Evolutionary conservation across 2,888 invertebrate species (phyloP).

Genomic region (Andricus curvator): DNA sequence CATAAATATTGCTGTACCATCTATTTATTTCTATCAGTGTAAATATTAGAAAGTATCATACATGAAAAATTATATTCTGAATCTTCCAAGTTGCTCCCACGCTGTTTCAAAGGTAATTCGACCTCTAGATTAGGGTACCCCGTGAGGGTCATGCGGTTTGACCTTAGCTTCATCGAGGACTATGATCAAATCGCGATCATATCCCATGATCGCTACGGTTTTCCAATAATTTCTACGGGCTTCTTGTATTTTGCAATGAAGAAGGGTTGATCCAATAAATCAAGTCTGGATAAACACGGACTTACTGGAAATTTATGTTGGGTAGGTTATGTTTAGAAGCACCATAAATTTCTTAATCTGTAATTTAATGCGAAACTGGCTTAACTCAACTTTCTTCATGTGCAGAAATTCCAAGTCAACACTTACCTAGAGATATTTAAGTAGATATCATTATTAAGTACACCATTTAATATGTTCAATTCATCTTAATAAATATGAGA

Average conservation of each 20-base stretch:
- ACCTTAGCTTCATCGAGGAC: background rate
- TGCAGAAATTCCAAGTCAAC: background rate
- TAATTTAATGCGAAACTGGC: conserved; percentile 7
- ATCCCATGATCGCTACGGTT: background rate
- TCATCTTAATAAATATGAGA: background rate
- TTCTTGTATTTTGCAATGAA: background rate
- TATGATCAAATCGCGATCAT: conserved; percentile 26
- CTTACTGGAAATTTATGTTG: conserved; percentile 22
- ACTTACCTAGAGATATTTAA: background rate
- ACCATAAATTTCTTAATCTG: conserved; percentile 32
- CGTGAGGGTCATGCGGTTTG: background rate
- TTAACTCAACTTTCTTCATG: background rate
- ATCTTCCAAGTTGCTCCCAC: background rate
- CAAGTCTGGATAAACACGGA: conserved; percentile 13
- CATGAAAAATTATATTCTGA: background rate
- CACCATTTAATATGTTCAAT: background rate
- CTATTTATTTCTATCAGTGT: too few species aligned
- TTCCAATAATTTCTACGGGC: background rate
- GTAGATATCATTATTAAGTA: background rate
- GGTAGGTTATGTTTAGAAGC: conserved; percentile 24
- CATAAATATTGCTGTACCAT: too few species aligned
- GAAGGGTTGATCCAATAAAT: conserved; percentile 12
- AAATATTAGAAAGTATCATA: background rate
- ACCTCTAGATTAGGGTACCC: background rate
- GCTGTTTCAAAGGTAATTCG: background rate